Evolutionary conservation across 2,797 vertebrate genomes (phyloP).

Genomic region (Pseudocheirus occidentalis): DNA sequence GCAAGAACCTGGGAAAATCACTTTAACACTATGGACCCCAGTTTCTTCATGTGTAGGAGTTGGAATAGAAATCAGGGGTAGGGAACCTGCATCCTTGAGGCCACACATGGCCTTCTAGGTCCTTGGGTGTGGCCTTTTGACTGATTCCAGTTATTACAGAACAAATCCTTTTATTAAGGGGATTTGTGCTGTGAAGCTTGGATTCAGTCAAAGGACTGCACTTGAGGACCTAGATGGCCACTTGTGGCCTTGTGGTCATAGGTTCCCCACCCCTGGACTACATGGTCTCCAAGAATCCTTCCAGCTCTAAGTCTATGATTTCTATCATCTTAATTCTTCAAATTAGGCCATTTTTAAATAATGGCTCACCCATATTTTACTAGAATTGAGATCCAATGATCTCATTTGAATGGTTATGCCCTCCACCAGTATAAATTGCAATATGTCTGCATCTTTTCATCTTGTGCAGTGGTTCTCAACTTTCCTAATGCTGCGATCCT

Average conservation of each 20-base stretch:
- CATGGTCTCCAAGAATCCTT: not conserved
- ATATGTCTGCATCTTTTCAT: not conserved
- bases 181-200: too few relatives aligned
- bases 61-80: not conserved
- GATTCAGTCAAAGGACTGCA: too few relatives aligned
- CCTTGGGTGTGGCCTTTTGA: too few relatives aligned
- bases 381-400: not conserved
- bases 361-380: not conserved
- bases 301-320: not conserved
- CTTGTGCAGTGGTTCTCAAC: too few relatives aligned
- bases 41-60: not conserved
- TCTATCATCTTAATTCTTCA: slow-evolving; percentile 10
- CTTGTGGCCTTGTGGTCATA: too few relatives aligned
- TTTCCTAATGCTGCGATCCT: too few relatives aligned
- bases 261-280: not conserved
- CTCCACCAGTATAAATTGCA: not conserved
- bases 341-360: slow-evolving; percentile 12
- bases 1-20: not conserved
- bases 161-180: too few relatives aligned
- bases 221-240: too few relatives aligned
- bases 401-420: not conserved
- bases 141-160: too few relatives aligned
- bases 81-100: too few relatives aligned
- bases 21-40: not conserved
- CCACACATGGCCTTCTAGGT: too few relatives aligned